Conservation (phyloP, 2,113 vertebrate genomes). For the Cochlearius cochlearius region DNA sequence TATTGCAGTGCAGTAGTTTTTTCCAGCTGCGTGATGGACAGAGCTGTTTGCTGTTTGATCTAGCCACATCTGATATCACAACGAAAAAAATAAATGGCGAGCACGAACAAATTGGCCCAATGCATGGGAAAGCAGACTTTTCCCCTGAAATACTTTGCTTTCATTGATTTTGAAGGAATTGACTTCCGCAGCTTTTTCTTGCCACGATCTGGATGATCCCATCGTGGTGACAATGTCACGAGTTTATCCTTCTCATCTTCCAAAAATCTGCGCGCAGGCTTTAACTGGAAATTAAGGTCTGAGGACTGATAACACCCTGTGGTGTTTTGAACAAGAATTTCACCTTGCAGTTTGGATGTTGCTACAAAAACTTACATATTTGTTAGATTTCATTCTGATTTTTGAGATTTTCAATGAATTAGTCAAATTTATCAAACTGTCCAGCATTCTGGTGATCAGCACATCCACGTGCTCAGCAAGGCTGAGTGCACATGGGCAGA, state of each 20-base stretch:
- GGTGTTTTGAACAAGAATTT: not conserved
- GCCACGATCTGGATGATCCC: not conserved
- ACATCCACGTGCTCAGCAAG: not conserved
- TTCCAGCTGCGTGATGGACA: not conserved
- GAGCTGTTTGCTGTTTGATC: not conserved
- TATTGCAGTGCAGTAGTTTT: not conserved
- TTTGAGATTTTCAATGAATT: not conserved
- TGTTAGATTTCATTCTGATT: not conserved
- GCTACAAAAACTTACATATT: accelerated
- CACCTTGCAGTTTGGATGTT: not conserved
- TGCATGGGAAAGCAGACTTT: not conserved
- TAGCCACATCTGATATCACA: not conserved
- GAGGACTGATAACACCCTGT: not conserved
- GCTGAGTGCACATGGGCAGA: not conserved
- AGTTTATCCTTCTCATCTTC: not conserved
- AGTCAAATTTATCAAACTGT: not conserved
- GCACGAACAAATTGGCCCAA: not conserved
- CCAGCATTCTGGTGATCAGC: not conserved
- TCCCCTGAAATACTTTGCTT: not conserved
- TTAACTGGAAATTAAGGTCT: not conserved
- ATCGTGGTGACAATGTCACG: not conserved
- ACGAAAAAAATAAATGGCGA: not conserved
- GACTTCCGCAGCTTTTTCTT: not conserved
- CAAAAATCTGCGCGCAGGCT: not conserved
- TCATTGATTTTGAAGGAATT: not conserved